phyloP scores from a whole-genome alignment of 2,888 invertebrate genomes.

The Phragmatobia fuliginosa region DNA sequence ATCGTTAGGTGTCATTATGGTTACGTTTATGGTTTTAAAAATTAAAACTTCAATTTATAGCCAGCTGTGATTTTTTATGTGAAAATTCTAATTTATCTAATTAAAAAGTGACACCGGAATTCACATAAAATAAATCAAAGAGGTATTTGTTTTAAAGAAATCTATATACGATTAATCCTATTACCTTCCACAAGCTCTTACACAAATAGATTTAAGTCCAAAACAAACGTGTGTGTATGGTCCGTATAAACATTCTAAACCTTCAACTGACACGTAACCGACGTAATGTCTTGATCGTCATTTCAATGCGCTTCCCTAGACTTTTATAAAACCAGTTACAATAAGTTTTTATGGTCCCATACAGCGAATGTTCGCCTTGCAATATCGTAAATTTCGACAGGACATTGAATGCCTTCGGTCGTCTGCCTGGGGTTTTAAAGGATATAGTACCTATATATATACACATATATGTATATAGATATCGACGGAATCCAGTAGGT shows the following conservation, averaged over 20 bases:
- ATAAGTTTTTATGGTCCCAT: slow-evolving; percentile 63
- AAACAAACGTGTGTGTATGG: slow-evolving; percentile 4
- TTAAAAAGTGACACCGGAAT: neutral
- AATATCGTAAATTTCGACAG: slow-evolving; percentile 60
- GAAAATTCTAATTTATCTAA: neutral
- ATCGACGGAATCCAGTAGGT: slow-evolving; percentile 55
- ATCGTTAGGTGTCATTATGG: no score
- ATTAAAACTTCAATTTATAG: no score
- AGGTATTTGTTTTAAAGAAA: neutral
- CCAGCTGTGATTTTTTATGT: no score
- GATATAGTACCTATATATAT: slow-evolving; percentile 41
- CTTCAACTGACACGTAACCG: slow-evolving; percentile 37
- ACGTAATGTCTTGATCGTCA: slow-evolving; percentile 53
- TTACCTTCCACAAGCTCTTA: neutral
- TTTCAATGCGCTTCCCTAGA: slow-evolving; percentile 50
- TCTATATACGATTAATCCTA: neutral
- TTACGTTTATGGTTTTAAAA: no score
- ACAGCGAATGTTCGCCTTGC: slow-evolving; percentile 50
- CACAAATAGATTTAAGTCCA: neutral
- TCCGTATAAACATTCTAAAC: slow-evolving; percentile 10
- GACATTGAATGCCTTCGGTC: slow-evolving; percentile 58
- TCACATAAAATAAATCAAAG: slow-evolving; percentile 1
- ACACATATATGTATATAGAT: slow-evolving; percentile 18
- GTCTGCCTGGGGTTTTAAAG: slow-evolving; percentile 51
- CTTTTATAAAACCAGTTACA: slow-evolving; percentile 48